Evolutionary conservation across 1,140 invertebrate genomes (phyloP).

Genomic region (Drosophila cardini): DNA sequence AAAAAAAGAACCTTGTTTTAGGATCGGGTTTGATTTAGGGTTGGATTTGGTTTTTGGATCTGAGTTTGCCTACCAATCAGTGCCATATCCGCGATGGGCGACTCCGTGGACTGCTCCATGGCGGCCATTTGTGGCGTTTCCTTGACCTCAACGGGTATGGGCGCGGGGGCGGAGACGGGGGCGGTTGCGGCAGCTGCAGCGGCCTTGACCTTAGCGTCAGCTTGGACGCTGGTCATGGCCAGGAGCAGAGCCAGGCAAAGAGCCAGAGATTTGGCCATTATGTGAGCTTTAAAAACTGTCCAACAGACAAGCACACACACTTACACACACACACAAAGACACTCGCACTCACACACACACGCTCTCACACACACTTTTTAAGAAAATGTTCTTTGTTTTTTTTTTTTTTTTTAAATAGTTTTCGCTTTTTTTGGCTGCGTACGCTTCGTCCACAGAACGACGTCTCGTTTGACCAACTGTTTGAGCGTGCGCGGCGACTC

Average conservation of each 20-base stretch:
- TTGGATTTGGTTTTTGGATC: neutral
- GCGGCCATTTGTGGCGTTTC: slow-evolving; percentile 33
- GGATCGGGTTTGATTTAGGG: neutral
- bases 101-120: slow-evolving; percentile 75
- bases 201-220: slow-evolving; percentile 25
- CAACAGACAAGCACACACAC: slow-evolving; percentile 22
- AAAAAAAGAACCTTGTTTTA: slow-evolving; percentile 36
- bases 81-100: slow-evolving; percentile 79
- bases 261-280: slow-evolving; percentile 60
- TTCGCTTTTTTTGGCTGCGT: slow-evolving; percentile 27
- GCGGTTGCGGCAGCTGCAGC: slow-evolving; percentile 4
- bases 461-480: slow-evolving; percentile 76
- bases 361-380: neutral
- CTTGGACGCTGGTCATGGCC: slow-evolving; percentile 26
- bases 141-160: slow-evolving; percentile 2
- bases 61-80: slow-evolving; percentile 72
- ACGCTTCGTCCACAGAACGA: slow-evolving; percentile 73
- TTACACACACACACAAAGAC: slow-evolving; percentile 11
- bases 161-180: neutral
- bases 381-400: slow-evolving; percentile 5
- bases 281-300: neutral
- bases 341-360: slow-evolving; percentile 6
- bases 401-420: slow-evolving; percentile 5
- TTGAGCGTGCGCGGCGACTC: slow-evolving; percentile 69
- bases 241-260: slow-evolving; percentile 52